Conservation (phyloP, 2,888 invertebrate genomes). For the Arrhopalites spinosus region DNA sequence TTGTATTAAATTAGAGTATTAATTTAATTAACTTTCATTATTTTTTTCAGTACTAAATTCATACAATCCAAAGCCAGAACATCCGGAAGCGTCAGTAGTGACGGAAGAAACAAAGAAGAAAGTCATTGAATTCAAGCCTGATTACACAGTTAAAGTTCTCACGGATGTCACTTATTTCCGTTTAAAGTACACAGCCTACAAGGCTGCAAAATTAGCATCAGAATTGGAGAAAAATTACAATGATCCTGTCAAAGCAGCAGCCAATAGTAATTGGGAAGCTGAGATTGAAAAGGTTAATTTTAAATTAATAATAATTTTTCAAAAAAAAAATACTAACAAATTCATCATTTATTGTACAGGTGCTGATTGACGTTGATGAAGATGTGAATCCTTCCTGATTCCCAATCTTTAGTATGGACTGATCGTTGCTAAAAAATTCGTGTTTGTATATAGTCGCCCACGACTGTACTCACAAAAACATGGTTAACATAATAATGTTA, state of each 20-base stretch:
- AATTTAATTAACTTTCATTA: not conserved
- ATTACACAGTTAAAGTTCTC: conserved; percentile 85
- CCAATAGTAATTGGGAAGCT: conserved; percentile 78
- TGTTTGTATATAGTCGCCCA: too few species aligned
- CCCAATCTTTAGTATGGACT: too few species aligned
- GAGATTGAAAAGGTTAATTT: conserved; percentile 62
- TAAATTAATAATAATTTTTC: too few species aligned
- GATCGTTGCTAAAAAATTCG: too few species aligned
- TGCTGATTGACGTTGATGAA: conserved; percentile 10
- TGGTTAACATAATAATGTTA: too few species aligned
- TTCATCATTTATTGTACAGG: too few species aligned
- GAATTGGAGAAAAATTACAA: conserved; percentile 77
- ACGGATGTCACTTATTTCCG: conserved; percentile 84
- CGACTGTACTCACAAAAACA: too few species aligned
- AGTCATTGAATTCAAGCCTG: conserved; percentile 82
- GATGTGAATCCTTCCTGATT: too few species aligned
- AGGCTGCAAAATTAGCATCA: conserved; percentile 87
- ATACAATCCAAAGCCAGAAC: conserved; percentile 28
- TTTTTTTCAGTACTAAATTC: not conserved
- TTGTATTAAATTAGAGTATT: too few species aligned
- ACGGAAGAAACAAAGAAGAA: conserved; percentile 25
- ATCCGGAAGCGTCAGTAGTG: conserved; percentile 17
- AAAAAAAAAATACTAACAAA: too few species aligned
- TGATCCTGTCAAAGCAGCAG: conserved; percentile 61
- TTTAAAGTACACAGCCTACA: conserved; percentile 80